These are phyloP conservation scores for Bolborhynchus lineola DNA, from an alignment of 2,113 vertebrate species.

Conservation along the genomic window DNA sequence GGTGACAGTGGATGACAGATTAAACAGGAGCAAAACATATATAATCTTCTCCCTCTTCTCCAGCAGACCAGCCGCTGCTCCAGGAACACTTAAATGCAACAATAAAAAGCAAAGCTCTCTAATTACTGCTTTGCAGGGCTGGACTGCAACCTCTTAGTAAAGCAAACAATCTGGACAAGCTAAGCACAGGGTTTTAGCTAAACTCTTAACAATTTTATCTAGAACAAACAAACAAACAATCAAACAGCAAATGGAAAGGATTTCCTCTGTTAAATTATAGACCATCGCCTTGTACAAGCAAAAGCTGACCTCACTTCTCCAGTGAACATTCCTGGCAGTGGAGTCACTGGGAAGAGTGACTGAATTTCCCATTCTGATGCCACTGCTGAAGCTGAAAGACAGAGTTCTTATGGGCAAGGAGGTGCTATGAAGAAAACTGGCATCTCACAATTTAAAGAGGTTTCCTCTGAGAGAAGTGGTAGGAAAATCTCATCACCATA, in stretches of 20 bases:
- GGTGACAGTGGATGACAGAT: neutral
- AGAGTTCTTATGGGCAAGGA: neutral
- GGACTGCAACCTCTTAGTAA: neutral
- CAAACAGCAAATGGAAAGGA: neutral
- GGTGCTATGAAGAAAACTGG: neutral
- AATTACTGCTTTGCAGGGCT: neutral
- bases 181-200: neutral
- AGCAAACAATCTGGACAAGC: neutral
- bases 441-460: neutral
- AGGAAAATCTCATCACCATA: neutral
- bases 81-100: neutral
- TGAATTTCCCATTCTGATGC: neutral
- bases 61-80: neutral
- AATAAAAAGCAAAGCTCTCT: neutral
- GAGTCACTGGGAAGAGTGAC: neutral
- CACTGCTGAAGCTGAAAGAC: neutral
- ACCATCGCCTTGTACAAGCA: neutral
- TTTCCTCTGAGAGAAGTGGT: neutral
- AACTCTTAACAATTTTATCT: neutral
- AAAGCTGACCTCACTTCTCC: neutral
- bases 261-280: slow-evolving; percentile 2
- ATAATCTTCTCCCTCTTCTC: neutral
- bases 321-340: neutral
- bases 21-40: slow-evolving; percentile 22
- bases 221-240: slow-evolving; percentile 2